Conservation (phyloP, 2,888 invertebrate species). For the Tetragonisca angustula region DNA sequence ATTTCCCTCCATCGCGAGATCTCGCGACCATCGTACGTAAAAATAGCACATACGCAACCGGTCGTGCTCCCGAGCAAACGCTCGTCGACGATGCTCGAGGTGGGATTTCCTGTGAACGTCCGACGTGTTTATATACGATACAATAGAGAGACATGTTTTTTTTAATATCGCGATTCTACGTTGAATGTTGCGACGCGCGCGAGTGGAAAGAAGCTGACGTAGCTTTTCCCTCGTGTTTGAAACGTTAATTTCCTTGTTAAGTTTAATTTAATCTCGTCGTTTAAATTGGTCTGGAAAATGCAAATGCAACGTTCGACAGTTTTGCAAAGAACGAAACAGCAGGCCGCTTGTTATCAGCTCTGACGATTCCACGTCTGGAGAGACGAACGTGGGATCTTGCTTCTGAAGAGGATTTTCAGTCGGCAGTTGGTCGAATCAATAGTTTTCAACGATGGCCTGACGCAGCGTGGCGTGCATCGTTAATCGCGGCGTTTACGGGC, state of each 20-base stretch:
- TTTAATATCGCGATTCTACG: too few relatives aligned
- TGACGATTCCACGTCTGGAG: not conserved
- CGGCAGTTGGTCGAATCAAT: not conserved
- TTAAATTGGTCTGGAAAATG: too few relatives aligned
- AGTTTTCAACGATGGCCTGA: not conserved
- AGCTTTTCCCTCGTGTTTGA: too few relatives aligned
- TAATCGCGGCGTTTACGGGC: slow-evolving; percentile 20
- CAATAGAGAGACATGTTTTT: too few relatives aligned
- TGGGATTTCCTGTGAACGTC: too few relatives aligned
- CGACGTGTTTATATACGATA: too few relatives aligned
- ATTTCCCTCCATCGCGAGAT: slow-evolving; percentile 16
- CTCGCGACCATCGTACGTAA: not conserved
- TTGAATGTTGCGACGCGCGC: too few relatives aligned
- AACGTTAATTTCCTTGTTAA: too few relatives aligned
- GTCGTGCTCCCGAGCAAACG: not conserved
- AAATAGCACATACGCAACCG: not conserved
- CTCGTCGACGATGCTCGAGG: not conserved
- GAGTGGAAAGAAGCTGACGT: too few relatives aligned
- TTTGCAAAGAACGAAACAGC: too few relatives aligned
- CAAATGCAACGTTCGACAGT: too few relatives aligned
- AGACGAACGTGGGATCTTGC: not conserved
- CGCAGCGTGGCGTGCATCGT: not conserved
- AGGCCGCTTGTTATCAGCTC: not conserved
- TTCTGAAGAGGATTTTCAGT: not conserved
- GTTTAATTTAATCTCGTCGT: too few relatives aligned